Evolutionary conservation across 2,888 invertebrate species (phyloP), one percentile per base, ranked within the genome.

Genomic region (Psococerastis gibbosa): DNA sequence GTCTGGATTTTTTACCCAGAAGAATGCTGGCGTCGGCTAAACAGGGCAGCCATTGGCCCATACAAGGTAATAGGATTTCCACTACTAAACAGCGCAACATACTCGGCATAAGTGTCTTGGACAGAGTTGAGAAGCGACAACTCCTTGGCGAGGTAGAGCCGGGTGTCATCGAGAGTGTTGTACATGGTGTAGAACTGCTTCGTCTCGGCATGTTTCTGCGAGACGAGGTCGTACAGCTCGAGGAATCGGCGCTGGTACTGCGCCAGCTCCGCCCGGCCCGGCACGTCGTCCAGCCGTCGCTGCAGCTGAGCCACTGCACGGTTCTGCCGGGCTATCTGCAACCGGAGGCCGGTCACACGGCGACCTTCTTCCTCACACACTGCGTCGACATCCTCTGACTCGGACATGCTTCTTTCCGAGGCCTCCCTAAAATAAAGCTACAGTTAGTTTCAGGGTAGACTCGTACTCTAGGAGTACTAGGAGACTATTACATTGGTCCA

Each of bases 111-210:
- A 58, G 78, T 85, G 57, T 91, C 88, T 52, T 84, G 73, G 52
- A 92, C 83, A 0, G 88, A 89, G 64, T 89, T 88, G 18, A 91
- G 64, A 43, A 92, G 61, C 18, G 79, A 78, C 44, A 92, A 69
- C 64, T 97, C 95, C 60, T 92, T 94, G 49, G 79, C 80, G 56
- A 94, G 73, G 60, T 94, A 95, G 32, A 82, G 68, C 61, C 87
- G 83, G n/a, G 87, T 85, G 64, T 95, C 94, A 59, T 89, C 82
- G 43, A 95, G 66, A 2, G 91, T 91, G 61, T 98, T 97, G 64
- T 92, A 92, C 48, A 95, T 70, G 32, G 88, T 89, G 60, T 85
- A 97, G 67, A 89, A 94, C 67, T 95, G 92, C 62, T 95, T 95
- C 0, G 95, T 95, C 69, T 97, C 94, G 58, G 84, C 81, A 60